phyloP scores from a whole-genome alignment of 2,113 vertebrate genomes.

The Hiodon tergisus region DNA sequence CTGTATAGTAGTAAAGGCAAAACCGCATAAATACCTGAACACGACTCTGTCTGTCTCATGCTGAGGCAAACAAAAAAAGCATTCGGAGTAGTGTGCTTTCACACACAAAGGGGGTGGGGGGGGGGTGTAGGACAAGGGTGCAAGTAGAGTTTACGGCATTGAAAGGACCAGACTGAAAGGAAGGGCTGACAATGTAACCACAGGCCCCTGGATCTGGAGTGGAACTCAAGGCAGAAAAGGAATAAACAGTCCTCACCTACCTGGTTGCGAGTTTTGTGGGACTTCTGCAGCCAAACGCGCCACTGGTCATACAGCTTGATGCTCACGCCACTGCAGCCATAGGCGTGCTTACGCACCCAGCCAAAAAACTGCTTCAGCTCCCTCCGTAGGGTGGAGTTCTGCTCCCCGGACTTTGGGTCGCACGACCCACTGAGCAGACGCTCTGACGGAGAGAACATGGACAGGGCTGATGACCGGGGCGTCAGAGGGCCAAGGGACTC shows the following conservation, averaged over 20 bases:
- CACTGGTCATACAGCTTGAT: slow-evolving; percentile 96
- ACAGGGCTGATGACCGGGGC: background rate
- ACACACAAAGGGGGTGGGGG: background rate
- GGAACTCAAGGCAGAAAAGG: background rate
- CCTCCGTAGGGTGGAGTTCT: slow-evolving; percentile 80
- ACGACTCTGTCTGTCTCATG: slow-evolving; percentile 21
- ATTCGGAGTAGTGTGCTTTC: slow-evolving; percentile 39
- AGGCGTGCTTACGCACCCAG: slow-evolving; percentile 88
- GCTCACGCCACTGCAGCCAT: slow-evolving; percentile 84
- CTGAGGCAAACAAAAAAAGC: slow-evolving; percentile 29
- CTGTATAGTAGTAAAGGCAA: slow-evolving; percentile 42
- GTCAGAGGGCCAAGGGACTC: background rate
- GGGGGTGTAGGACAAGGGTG: background rate
- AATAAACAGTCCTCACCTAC: slow-evolving; percentile 69
- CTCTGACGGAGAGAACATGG: slow-evolving; percentile 49
- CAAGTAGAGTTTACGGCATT: slow-evolving; percentile 26
- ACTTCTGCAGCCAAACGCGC: slow-evolving; percentile 92
- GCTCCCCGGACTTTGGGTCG: slow-evolving; percentile 74
- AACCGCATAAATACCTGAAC: slow-evolving; percentile 54
- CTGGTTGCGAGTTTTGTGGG: slow-evolving; percentile 90
- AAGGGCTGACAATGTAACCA: background rate
- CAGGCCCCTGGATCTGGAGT: background rate
- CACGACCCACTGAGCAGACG: slow-evolving; percentile 65
- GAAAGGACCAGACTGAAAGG: slow-evolving; percentile 7
- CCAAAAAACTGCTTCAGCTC: slow-evolving; percentile 94